Conservation (phyloP, 1,140 invertebrate genomes). For the Anoplophora glabripennis region DNA sequence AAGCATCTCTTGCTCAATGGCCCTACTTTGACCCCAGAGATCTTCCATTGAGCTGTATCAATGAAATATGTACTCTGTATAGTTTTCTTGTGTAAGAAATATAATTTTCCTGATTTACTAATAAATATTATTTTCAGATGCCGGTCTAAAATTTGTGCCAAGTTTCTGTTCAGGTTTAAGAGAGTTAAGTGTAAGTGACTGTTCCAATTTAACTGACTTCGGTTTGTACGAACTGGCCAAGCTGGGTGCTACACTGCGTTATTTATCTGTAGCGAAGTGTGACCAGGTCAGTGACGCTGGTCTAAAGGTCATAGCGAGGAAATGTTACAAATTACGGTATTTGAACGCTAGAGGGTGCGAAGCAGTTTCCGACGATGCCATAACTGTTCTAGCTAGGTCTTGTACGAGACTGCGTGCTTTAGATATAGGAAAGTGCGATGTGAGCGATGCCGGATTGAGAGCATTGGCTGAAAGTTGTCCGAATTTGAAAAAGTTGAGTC, state of each 20-base stretch:
- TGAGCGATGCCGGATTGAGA: constrained; percentile 81
- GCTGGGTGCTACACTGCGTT: constrained; percentile 77
- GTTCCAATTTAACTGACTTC: constrained; percentile 84
- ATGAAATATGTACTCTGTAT: no score
- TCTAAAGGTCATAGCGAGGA: constrained; percentile 78
- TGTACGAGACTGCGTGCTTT: constrained; percentile 80
- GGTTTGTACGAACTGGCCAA: constrained; percentile 87
- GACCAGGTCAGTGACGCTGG: constrained; percentile 81
- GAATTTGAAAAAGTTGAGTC: constrained; percentile 84
- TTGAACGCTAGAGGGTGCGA: constrained; percentile 89
- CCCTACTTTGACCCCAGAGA: no score
- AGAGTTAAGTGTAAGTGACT: constrained; percentile 88
- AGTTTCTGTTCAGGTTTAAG: constrained; percentile 80
- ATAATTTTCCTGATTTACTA: no score
- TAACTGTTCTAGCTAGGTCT: constrained; percentile 76
- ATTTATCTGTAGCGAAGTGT: constrained; percentile 87
- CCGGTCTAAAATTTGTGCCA: constrained; percentile 75
- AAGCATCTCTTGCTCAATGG: no score
- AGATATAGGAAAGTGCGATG: constrained; percentile 90
- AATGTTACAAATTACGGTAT: constrained; percentile 87
- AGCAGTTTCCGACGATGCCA: constrained; percentile 85
- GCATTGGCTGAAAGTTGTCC: constrained; percentile 84
- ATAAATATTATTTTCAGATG: constrained; percentile 55
- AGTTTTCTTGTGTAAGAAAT: no score
- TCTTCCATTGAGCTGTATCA: no score